Base-by-base conservation (phyloP, 1,140 invertebrate species). In the Heliconius congener region DNA sequence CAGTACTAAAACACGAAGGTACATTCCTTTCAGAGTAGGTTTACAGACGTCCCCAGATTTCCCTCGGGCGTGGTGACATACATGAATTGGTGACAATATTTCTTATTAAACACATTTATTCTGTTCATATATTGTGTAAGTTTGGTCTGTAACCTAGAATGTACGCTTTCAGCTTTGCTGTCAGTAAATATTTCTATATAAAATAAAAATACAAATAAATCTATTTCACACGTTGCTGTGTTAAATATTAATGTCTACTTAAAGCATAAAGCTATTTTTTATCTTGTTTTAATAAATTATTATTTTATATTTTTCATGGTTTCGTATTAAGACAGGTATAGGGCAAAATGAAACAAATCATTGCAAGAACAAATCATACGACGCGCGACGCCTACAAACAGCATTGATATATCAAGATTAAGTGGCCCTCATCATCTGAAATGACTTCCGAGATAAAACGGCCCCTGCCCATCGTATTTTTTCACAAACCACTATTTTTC, bases 61-160 rank as follows among this genome's bases (percentile, higher is more conserved):
- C 76, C 76, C 76, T 27, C 37, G 76, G 76, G 76, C 27, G 13
- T 34, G 19, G 34, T 50, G 46, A 18, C 27, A 77, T 8, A 72
- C 57, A 34, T 57, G 72, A 70, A 78, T 74, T 78, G 55, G 77
- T 70, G 77, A 74, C 57, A 74, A 78, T 74, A 70, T 74, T 72
- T 39, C 39, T 42, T 60, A 55, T 42, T 73, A 37, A 46, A 46
- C 66, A 30, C 39, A 74, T 78, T 57, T 74, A 52, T 55, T 78
- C 57, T 50, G 39, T 37, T 74, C n/a, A 52, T 39, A 70, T 66
- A 70, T 66, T 6, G 23, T 27, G 34, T 23, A 46, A 70, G 11
- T 46, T 55, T 34, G 27, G 27, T 66, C 60, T 66, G 13, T 66
- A 60, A 23, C 55, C 55, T 60, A 60, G 19, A 60, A 73, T 52